Evolutionary conservation across 2,113 vertebrate species (phyloP).

Genomic region (Lagenorhynchus albirostris): DNA sequence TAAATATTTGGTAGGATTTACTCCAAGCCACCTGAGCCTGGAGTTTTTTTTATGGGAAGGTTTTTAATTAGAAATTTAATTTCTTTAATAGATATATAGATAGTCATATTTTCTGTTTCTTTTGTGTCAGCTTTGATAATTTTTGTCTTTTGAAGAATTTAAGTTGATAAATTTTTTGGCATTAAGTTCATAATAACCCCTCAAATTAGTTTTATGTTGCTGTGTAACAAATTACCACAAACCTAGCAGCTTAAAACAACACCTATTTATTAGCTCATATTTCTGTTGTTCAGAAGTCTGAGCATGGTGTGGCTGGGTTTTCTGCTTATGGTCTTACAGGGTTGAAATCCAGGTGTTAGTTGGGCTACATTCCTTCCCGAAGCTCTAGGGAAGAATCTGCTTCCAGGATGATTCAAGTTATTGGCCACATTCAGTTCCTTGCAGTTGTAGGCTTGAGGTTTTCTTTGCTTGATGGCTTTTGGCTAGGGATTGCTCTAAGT

Average conservation of each 20-base stretch:
- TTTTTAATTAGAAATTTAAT: conserved; percentile 18
- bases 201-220: not conserved
- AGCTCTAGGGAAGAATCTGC: not conserved
- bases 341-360: not conserved
- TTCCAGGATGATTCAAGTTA: not conserved
- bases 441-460: not conserved
- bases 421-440: not conserved
- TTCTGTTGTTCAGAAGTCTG: not conserved
- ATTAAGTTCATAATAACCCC: not conserved
- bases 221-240: not conserved
- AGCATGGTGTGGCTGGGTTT: not conserved
- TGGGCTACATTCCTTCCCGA: not conserved
- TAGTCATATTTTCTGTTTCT: not conserved
- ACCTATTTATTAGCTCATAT: not conserved
- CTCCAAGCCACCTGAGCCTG: not conserved
- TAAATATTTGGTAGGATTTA: not conserved
- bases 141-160: not conserved
- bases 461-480: not conserved
- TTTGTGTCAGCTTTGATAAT: conserved; percentile 2
- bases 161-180: not conserved
- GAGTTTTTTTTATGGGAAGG: not conserved
- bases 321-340: not conserved
- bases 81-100: not conserved
- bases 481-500: not conserved
- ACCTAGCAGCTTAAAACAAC: not conserved